Conservation (phyloP, 2,888 invertebrate species). For the Spodoptera picta region DNA sequence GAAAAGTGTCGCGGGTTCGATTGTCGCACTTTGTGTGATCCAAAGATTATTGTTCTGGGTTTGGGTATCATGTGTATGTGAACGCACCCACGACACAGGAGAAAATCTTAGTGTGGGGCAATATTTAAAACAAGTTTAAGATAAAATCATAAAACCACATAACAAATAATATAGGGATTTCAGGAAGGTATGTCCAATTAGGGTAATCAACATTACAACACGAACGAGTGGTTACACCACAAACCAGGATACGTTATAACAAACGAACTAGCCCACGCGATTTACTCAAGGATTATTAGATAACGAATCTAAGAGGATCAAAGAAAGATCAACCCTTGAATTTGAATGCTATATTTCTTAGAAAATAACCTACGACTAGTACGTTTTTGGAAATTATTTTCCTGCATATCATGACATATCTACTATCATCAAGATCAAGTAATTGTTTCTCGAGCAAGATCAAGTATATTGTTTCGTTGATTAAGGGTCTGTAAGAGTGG, state of each 20-base stretch:
- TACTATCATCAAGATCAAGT: neutral
- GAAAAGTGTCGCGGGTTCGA: no score
- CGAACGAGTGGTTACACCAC: slow-evolving; percentile 17
- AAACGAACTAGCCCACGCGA: slow-evolving; percentile 44
- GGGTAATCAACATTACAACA: slow-evolving; percentile 26
- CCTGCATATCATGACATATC: neutral
- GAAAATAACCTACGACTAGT: neutral
- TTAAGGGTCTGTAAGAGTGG: no score
- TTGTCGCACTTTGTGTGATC: no score
- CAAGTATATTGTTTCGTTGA: neutral
- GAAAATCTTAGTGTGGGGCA: no score
- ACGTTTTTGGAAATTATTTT: neutral
- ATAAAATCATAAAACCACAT: no score
- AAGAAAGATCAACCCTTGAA: slow-evolving; percentile 33
- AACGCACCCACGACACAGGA: no score
- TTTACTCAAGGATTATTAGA: slow-evolving; percentile 42
- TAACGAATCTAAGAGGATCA: slow-evolving; percentile 48
- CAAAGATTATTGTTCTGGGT: no score
- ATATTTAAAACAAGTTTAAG: no score
- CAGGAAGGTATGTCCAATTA: slow-evolving; percentile 3
- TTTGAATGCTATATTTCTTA: slow-evolving; percentile 25
- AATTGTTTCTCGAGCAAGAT: no score
- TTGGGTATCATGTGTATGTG: no score
- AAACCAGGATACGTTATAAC: slow-evolving; percentile 22
- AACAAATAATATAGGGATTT: no score